These are phyloP conservation scores for Hippopotamus amphibius DNA, from an alignment of 2,113 vertebrate genomes.

Conservation along the genomic window DNA sequence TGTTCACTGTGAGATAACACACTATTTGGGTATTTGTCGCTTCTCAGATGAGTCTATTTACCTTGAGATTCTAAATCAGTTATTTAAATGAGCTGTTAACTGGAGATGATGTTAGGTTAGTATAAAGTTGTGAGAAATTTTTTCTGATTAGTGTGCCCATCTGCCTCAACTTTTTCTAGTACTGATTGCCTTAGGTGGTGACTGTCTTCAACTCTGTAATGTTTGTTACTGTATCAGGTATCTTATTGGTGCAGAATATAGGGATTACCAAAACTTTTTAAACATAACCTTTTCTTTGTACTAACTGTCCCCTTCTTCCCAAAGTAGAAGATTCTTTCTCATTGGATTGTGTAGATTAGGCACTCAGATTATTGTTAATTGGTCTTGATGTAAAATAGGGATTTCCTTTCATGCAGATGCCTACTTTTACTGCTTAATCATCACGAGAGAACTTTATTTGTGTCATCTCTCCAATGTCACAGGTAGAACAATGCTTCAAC, in stretches of 20 bases:
- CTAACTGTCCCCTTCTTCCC: background rate
- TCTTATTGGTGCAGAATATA: background rate
- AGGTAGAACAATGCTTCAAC: background rate
- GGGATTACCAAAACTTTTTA: background rate
- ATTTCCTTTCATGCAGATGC: background rate
- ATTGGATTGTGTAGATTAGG: background rate
- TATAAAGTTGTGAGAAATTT: background rate
- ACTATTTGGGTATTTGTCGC: background rate
- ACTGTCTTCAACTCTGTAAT: background rate
- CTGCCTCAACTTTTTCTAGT: background rate
- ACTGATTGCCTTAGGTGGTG: background rate
- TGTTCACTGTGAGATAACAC: background rate
- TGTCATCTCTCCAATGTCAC: background rate
- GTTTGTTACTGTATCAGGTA: background rate
- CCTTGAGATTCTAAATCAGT: background rate
- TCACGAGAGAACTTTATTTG: background rate
- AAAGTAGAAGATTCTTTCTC: background rate
- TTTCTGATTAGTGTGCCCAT: background rate
- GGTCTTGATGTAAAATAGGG: background rate
- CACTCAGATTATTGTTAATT: background rate
- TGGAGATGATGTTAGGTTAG: background rate
- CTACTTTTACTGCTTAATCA: background rate
- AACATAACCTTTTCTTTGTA: background rate
- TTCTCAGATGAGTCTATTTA: background rate
- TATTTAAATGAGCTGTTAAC: background rate